phyloP scores from a whole-genome alignment of 2,113 vertebrate species.

The Ophiodon elongatus region DNA sequence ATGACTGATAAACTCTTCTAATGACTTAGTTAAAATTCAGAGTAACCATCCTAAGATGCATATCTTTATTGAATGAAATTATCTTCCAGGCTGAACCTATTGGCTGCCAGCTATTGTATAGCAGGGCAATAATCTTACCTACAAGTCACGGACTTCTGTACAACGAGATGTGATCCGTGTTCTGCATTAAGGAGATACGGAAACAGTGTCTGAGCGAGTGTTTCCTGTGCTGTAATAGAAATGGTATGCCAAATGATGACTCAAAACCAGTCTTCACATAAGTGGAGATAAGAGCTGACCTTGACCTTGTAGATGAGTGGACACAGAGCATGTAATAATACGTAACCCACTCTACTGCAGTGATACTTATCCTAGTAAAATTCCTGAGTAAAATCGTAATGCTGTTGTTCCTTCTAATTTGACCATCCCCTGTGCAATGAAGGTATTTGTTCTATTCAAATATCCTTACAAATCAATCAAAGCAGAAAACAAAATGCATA shows the following conservation, averaged over 20 bases:
- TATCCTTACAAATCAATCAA: slow-evolving; percentile 27
- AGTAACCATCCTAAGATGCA: slow-evolving; percentile 17
- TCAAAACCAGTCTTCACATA: slow-evolving; percentile 5
- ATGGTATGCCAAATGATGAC: background rate
- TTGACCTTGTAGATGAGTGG: slow-evolving; percentile 28
- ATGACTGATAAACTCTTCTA: slow-evolving; percentile 8
- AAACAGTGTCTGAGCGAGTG: background rate
- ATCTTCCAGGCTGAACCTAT: slow-evolving; percentile 28
- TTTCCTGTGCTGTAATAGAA: background rate
- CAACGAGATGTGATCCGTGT: slow-evolving; percentile 23
- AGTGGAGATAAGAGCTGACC: slow-evolving; percentile 22
- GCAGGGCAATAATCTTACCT: slow-evolving; percentile 22
- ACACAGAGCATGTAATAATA: slow-evolving; percentile 7
- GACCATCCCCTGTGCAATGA: background rate
- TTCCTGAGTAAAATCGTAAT: slow-evolving; percentile 16
- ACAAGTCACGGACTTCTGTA: slow-evolving; percentile 26
- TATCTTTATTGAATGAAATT: slow-evolving; percentile 23
- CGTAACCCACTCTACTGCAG: background rate
- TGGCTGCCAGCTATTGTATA: slow-evolving; percentile 27
- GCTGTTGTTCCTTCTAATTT: background rate
- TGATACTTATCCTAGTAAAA: too few relatives aligned
- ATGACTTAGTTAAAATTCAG: slow-evolving; percentile 18
- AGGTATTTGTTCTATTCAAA: slow-evolving; percentile 5
- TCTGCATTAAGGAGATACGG: background rate
- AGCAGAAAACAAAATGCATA: slow-evolving; percentile 21